These are phyloP conservation scores for Subacronicta megacephala DNA, from an alignment of 2,888 invertebrate species.

Conservation along the genomic window DNA sequence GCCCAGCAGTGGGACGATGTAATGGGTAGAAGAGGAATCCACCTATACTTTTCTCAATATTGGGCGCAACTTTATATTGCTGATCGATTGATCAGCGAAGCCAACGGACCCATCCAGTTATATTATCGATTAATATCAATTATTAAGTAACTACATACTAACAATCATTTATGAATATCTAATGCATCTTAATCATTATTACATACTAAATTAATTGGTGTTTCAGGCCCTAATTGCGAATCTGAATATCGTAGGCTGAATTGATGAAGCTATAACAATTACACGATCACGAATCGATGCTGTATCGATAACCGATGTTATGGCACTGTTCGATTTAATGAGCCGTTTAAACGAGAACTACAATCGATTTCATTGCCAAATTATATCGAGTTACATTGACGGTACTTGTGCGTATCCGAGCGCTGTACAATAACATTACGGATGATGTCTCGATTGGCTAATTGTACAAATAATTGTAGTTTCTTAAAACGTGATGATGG, in stretches of 20 bases:
- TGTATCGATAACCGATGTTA: conserved; percentile 62
- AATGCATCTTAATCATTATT: no score
- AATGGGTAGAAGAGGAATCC: no score
- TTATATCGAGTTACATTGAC: conserved; percentile 41
- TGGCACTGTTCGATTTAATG: conserved; percentile 73
- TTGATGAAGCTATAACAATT: conserved; percentile 68
- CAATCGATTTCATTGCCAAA: conserved; percentile 63
- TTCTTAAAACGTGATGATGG: not conserved
- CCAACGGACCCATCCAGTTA: no score
- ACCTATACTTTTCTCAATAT: no score
- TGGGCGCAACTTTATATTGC: no score
- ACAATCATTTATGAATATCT: no score
- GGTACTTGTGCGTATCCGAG: conserved; percentile 29
- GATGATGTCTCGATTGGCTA: conserved; percentile 16
- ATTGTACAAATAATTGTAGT: conserved; percentile 16
- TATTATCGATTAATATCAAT: no score
- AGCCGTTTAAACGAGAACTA: conserved; percentile 71
- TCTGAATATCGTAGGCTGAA: conserved; percentile 44
- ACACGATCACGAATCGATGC: conserved; percentile 65
- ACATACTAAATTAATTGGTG: no score
- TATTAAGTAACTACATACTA: no score
- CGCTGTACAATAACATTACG: conserved; percentile 11
- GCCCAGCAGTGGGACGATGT: no score
- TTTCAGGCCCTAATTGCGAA: conserved; percentile 24
- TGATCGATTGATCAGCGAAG: no score